Conservation (phyloP, 2,797 vertebrate genomes). For the Gymnothorax reevesii region DNA sequence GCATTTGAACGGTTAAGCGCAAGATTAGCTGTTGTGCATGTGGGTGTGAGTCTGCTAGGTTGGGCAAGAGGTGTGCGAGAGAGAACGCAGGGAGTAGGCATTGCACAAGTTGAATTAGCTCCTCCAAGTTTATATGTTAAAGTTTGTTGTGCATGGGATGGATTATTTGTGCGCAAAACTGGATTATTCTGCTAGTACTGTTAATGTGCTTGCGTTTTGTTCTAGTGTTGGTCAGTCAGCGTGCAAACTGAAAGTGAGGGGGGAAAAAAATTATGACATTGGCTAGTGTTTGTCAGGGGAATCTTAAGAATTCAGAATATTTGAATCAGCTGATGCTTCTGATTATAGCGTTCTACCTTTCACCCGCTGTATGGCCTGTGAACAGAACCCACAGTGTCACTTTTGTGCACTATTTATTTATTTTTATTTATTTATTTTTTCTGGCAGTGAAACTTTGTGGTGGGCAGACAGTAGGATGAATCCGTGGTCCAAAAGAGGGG, state of each 20-base stretch:
- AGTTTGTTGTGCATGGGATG: not conserved
- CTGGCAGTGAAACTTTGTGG: not conserved
- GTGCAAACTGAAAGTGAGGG: not conserved
- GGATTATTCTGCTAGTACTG: not conserved
- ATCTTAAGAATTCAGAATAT: not conserved
- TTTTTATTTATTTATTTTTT: not conserved
- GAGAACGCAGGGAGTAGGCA: not conserved
- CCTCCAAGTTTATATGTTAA: not conserved
- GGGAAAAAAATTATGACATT: not conserved
- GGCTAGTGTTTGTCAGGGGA: not conserved
- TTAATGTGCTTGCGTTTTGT: not conserved
- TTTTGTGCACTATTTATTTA: not conserved
- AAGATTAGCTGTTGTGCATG: not conserved
- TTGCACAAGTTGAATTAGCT: not conserved
- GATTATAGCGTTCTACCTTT: not conserved
- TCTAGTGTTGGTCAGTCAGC: not conserved
- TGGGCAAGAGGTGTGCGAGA: not conserved
- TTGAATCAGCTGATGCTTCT: not conserved
- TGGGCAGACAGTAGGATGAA: not conserved
- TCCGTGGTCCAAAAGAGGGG: not conserved
- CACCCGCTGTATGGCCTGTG: not conserved
- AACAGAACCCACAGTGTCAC: not conserved
- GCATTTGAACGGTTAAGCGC: not conserved
- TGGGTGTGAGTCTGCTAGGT: not conserved
- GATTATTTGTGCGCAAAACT: not conserved